A percentile compares a stretch with the other conserved stretches of the same genome.
These are phyloP conservation scores for Dendrolimus punctatus DNA, from an alignment of 1,140 invertebrate genomes.

Conservation along the genomic window DNA sequence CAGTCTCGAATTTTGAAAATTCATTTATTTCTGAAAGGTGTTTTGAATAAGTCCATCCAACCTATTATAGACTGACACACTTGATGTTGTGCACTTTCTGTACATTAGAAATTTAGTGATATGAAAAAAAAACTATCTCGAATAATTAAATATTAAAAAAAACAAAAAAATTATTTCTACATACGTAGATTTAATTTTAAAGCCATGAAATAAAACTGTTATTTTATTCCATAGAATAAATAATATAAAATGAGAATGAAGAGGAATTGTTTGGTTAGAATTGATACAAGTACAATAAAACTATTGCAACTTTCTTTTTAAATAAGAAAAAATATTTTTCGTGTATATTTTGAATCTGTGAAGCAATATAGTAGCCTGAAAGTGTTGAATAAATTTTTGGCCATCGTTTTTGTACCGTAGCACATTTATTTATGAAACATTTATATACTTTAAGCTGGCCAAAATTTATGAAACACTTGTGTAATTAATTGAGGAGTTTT, in stretches of 20 bases:
- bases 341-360: conserved; percentile 62
- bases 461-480: conserved; percentile 57
- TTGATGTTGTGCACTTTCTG: conserved; percentile 66
- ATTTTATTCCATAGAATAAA: conserved; percentile 9
- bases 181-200: conserved; percentile 30
- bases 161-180: conserved; percentile 34
- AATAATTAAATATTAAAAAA: conserved; percentile 30
- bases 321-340: conserved; percentile 22
- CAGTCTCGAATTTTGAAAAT: background rate
- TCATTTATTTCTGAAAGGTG: conserved; percentile 4
- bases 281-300: conserved; percentile 41
- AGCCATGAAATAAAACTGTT: conserved; percentile 29
- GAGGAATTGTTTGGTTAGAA: conserved; percentile 48
- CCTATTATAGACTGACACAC: conserved; percentile 68
- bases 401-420: conserved; percentile 29
- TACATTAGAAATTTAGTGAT: conserved; percentile 54
- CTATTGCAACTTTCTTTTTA: too few relatives aligned
- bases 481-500: conserved; percentile 8
- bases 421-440: conserved; percentile 42
- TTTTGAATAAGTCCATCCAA: conserved; percentile 62
- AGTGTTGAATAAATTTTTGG: conserved; percentile 58
- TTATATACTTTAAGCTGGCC: conserved; percentile 26
- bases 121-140: conserved; percentile 23
- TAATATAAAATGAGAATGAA: conserved; percentile 7
- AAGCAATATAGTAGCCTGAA: conserved; percentile 65